Evolutionary conservation across 2,888 invertebrate species (phyloP).

Genomic region (Trisateles emortualis): DNA sequence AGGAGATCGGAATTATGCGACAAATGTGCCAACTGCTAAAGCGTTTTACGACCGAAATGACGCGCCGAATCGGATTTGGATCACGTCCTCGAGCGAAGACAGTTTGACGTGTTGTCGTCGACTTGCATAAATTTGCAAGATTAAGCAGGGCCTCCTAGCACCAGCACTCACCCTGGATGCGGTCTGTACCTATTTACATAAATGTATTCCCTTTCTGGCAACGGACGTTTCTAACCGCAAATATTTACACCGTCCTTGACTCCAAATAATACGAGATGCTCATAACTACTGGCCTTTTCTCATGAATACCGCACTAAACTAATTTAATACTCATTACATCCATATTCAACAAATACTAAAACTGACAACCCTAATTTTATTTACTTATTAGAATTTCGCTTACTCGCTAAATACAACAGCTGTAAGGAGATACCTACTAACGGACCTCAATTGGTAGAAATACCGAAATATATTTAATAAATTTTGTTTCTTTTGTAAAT

Average conservation of each 20-base stretch:
- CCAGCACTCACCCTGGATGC: slow-evolving; percentile 57
- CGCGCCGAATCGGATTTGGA: slow-evolving; percentile 82
- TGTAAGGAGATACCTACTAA: too few species aligned
- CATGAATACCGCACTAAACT: background rate
- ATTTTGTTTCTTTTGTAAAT: too few species aligned
- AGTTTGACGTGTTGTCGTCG: slow-evolving; percentile 82
- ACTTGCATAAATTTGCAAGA: slow-evolving; percentile 86
- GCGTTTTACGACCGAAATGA: slow-evolving; percentile 82
- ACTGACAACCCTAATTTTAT: too few species aligned
- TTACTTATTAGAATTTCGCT: too few species aligned
- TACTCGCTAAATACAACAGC: too few species aligned
- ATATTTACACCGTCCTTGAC: slow-evolving; percentile 48
- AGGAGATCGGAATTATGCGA: slow-evolving; percentile 76
- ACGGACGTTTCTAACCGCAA: slow-evolving; percentile 45
- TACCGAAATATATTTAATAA: too few species aligned
- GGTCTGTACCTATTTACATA: slow-evolving; percentile 75
- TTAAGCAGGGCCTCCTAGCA: slow-evolving; percentile 70
- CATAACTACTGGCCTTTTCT: background rate
- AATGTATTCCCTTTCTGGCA: slow-evolving; percentile 68
- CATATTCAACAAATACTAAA: background rate
- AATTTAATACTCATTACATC: background rate
- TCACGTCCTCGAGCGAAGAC: slow-evolving; percentile 80
- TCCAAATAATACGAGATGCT: slow-evolving; percentile 8
- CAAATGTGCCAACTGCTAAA: slow-evolving; percentile 82
- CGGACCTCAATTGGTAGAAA: too few species aligned